A percentile compares a stretch with the other conserved stretches of the same genome.
Evolutionary conservation across 1,140 invertebrate species (phyloP).

Genomic region (Parasteatoda tepidariorum): DNA sequence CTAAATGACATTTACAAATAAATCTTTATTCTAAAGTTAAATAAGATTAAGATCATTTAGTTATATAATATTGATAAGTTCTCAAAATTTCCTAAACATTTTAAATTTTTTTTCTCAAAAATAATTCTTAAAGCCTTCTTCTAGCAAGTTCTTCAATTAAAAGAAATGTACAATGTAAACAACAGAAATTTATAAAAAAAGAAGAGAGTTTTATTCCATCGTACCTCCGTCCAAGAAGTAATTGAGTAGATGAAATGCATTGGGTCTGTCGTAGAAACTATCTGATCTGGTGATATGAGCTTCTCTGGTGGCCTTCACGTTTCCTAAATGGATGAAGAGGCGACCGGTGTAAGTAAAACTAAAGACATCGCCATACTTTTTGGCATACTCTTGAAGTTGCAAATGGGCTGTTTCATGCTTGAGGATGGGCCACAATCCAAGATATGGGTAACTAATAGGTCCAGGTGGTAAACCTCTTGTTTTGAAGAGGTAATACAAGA

Average conservation of each 20-base stretch:
- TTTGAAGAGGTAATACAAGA: neutral
- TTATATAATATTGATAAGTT: too few species aligned
- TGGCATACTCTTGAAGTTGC: neutral
- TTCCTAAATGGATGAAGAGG: conserved; percentile 12
- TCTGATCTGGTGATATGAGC: conserved; percentile 12
- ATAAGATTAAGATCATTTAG: too few species aligned
- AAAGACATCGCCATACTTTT: conserved; percentile 25
- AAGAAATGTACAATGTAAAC: too few species aligned
- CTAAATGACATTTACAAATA: too few species aligned
- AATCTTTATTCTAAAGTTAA: too few species aligned
- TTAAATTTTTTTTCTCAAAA: too few species aligned
- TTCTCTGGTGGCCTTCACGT: neutral
- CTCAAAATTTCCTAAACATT: too few species aligned
- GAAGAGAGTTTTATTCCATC: too few species aligned
- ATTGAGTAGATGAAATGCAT: neutral
- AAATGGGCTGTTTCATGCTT: neutral
- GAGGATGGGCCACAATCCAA: conserved; percentile 6
- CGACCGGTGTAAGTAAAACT: conserved; percentile 7
- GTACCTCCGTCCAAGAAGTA: conserved; percentile 2
- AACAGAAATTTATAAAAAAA: too few species aligned
- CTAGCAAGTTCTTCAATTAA: too few species aligned
- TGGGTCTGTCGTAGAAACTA: neutral
- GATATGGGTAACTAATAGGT: neutral
- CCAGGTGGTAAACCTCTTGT: neutral
- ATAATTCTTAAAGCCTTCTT: too few species aligned